Base-by-base conservation (phyloP, 2,888 invertebrate species). In the Metellina segmentata region DNA sequence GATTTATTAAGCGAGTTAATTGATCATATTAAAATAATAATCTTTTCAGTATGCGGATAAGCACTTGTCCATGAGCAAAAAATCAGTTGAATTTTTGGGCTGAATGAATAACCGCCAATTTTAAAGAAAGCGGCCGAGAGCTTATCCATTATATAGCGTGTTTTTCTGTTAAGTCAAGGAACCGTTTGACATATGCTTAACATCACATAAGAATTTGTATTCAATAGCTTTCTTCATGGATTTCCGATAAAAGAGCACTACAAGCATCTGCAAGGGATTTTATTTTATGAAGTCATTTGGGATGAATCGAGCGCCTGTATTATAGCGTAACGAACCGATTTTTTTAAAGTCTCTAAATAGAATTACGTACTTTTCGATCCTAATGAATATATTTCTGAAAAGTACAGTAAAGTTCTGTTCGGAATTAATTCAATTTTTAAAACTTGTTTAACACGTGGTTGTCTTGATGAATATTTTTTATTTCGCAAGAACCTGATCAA, bases 1-100 rank as follows among this genome's bases (percentile, higher is more conserved):
- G 61, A 7, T 61, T 61, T 61, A 61, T 61, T 61, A 61, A 61
- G 61, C 11, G 61, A 61, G 13, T 61, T 61, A 61, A 61, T 61
- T 61, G 61, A 61, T 61, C 61, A 61, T 61, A 61, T 61, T 61
- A 61, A 61, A 61, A 61, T 61, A 61, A 61, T 61, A 61, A 61
- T 16, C 61, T 61, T 61, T 61, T 61, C 61, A 61, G 16, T 11
- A 16, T 61, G 11, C 61, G 16, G 61, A 11, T 61, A 61, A 61
- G 6, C 61, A 61, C 61, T 16, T 16, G 16, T 61, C 16, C 61
- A 6, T 16, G 11, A 61, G 4, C 4, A 34, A 34, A 16, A 61
- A 61, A 61, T 61, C 11, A 61, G 9, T 61, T 61, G 5, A 7
- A 16, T 61, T 61, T 61, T 61, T 61, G 11, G 13, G 16, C 7